Evolutionary conservation across 2,888 invertebrate species (phyloP).

Genomic region (Tenthredo scrophulariae): DNA sequence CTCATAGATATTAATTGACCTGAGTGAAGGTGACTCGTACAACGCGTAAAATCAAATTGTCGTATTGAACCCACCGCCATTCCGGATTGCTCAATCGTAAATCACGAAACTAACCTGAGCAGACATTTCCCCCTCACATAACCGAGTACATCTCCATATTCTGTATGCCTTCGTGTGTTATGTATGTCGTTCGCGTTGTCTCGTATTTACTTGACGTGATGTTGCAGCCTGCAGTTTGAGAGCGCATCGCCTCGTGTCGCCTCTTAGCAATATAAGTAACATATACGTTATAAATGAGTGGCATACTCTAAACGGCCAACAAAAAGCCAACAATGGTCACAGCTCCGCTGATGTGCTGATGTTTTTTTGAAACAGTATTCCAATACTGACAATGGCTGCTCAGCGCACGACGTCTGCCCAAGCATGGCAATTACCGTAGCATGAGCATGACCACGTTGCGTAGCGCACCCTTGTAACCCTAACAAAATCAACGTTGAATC

Average conservation of each 20-base stretch:
- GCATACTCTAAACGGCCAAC: slow-evolving; percentile 31
- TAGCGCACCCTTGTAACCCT: slow-evolving; percentile 44
- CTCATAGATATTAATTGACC: not conserved
- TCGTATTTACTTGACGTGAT: slow-evolving; percentile 43
- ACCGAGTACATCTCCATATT: slow-evolving; percentile 15
- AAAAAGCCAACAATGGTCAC: slow-evolving; percentile 50
- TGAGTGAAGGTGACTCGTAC: not conserved
- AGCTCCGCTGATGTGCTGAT: slow-evolving; percentile 42
- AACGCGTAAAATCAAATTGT: slow-evolving; percentile 8
- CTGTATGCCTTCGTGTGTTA: slow-evolving; percentile 38
- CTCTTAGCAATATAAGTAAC: slow-evolving; percentile 19
- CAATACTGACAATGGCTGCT: slow-evolving; percentile 46
- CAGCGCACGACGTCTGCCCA: slow-evolving; percentile 58
- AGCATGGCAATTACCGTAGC: slow-evolving; percentile 74
- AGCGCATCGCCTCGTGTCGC: slow-evolving; percentile 46
- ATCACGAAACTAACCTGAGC: slow-evolving; percentile 7
- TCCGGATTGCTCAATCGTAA: not conserved
- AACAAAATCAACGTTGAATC: slow-evolving; percentile 64
- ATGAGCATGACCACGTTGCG: slow-evolving; percentile 70
- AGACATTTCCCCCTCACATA: not conserved
- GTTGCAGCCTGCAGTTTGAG: slow-evolving; percentile 44
- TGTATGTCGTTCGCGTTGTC: slow-evolving; percentile 49
- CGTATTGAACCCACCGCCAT: not conserved
- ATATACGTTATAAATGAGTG: slow-evolving; percentile 27
- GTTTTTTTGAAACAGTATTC: slow-evolving; percentile 10